Conservation (phyloP, 2,797 vertebrate species). For the Heliangelus exortis region DNA sequence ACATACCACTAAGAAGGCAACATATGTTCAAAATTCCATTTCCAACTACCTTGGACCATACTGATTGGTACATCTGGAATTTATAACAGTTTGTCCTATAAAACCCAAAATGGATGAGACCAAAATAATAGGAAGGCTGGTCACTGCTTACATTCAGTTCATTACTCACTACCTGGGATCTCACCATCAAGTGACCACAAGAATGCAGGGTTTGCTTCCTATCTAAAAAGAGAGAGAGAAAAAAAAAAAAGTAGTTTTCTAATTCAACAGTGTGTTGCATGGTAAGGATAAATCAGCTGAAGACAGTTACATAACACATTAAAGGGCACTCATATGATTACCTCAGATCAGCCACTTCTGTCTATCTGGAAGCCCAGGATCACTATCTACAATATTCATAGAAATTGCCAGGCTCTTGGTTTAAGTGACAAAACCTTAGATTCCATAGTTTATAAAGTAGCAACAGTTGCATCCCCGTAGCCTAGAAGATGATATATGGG, state of each 20-base stretch:
- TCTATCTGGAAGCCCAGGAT: background rate
- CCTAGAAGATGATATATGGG: background rate
- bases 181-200: constrained; percentile 17
- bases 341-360: background rate
- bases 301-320: background rate
- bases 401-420: background rate
- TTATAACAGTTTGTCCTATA: background rate
- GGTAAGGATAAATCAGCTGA: background rate
- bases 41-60: background rate
- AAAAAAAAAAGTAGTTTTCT: background rate
- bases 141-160: background rate
- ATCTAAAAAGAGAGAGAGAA: constrained; percentile 16
- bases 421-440: background rate
- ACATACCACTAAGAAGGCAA: background rate
- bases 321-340: background rate
- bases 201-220: constrained; percentile 17
- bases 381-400: background rate
- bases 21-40: background rate
- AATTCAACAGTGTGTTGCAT: background rate
- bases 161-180: background rate
- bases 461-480: background rate
- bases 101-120: constrained; percentile 1
- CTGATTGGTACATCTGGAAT: background rate
- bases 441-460: background rate
- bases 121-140: constrained; percentile 6